Percentiles rank a stretch among this genome's conserved stretches.
phyloP scores from a whole-genome alignment of 2,113 vertebrate species.

The Cardinalis cardinalis region DNA sequence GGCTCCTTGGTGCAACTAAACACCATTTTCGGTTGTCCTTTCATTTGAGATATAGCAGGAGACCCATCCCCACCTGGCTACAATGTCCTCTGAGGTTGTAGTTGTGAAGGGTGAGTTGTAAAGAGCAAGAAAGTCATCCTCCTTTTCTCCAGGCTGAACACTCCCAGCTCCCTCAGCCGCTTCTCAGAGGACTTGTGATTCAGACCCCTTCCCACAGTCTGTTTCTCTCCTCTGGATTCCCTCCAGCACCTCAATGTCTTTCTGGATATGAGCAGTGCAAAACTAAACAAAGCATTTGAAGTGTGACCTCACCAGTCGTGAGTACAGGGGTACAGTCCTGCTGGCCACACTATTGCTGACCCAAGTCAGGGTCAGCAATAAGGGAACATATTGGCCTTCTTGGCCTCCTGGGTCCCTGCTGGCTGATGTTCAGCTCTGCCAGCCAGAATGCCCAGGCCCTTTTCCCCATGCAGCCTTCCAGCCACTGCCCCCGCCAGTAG shows the following conservation, averaged over 20 bases:
- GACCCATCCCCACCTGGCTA: not conserved
- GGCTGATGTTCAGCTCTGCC: no score
- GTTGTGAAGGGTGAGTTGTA: not conserved
- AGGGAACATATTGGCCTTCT: not conserved
- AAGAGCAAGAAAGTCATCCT: not conserved
- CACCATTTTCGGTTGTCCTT: fast-evolving
- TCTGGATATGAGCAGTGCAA: not conserved
- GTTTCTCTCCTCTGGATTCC: not conserved
- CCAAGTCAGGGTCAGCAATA: not conserved
- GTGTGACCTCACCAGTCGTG: not conserved
- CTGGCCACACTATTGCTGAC: no score
- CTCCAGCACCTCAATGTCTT: not conserved
- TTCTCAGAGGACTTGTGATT: not conserved
- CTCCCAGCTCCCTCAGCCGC: fast-evolving
- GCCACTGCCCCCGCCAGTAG: not conserved
- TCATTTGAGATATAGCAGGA: not conserved
- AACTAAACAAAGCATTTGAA: not conserved
- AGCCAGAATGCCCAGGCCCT: not conserved
- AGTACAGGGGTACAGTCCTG: not conserved
- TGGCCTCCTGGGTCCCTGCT: no score
- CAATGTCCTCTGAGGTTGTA: not conserved
- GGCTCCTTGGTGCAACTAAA: not conserved
- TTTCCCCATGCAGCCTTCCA: not conserved
- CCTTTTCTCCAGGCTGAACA: not conserved
- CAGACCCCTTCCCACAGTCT: not conserved